Conservation (phyloP, 2,888 invertebrate species). For the Diaprepes abbreviatus region DNA sequence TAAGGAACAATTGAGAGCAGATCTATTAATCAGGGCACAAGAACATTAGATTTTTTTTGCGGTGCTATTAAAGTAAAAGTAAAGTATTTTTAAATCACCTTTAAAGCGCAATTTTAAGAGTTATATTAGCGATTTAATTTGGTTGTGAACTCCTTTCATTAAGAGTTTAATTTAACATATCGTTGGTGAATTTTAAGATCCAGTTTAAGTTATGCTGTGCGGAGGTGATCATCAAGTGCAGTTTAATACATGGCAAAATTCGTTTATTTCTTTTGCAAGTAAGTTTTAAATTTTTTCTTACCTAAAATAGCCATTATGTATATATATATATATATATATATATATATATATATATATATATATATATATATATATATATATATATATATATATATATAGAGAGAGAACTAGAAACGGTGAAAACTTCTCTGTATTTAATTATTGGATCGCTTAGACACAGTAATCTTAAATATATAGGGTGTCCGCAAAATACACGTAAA, state of each 20-base stretch:
- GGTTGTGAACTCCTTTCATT: slow-evolving; percentile 26
- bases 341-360: too few relatives aligned
- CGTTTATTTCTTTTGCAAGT: background rate
- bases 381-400: too few relatives aligned
- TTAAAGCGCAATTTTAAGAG: slow-evolving; percentile 37
- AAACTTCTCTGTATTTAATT: too few relatives aligned
- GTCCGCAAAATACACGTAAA: too few relatives aligned
- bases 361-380: too few relatives aligned
- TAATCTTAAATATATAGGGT: too few relatives aligned
- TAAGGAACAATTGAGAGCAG: slow-evolving; percentile 25
- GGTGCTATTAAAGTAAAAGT: slow-evolving; percentile 34
- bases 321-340: too few relatives aligned
- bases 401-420: too few relatives aligned
- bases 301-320: too few relatives aligned
- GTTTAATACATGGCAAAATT: background rate
- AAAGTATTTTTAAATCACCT: slow-evolving; percentile 26
- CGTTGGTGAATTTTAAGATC: background rate
- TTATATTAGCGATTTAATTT: slow-evolving; percentile 20
- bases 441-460: too few relatives aligned
- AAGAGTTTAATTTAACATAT: slow-evolving; percentile 18
- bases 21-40: slow-evolving; percentile 21
- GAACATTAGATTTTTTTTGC: slow-evolving; percentile 21
- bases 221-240: slow-evolving; percentile 9
- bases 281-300: too few relatives aligned
- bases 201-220: slow-evolving; percentile 22